Conservation (phyloP, 2,888 invertebrate genomes). For the Campoplex capitator region DNA sequence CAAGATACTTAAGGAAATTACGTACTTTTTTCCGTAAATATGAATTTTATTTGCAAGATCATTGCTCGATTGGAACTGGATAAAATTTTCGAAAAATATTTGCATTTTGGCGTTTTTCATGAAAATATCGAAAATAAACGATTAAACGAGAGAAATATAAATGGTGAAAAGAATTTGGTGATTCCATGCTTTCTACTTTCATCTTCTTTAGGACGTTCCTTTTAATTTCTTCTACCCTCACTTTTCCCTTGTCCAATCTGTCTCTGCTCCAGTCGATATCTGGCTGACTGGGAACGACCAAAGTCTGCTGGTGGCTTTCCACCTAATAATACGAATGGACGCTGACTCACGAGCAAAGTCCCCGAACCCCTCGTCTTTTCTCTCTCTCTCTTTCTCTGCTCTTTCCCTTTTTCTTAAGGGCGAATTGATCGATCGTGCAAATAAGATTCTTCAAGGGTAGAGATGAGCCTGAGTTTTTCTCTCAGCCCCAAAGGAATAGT, state of each 20-base stretch:
- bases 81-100: neutral
- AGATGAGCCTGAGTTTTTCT: slow-evolving; percentile 22
- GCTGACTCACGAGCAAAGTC: slow-evolving; percentile 74
- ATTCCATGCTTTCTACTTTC: neutral
- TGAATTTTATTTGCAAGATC: too few relatives aligned
- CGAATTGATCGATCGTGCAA: slow-evolving; percentile 74
- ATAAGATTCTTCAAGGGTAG: slow-evolving; percentile 64
- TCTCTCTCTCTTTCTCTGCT: neutral
- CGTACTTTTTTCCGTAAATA: too few relatives aligned
- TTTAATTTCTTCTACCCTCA: neutral
- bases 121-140: neutral
- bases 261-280: slow-evolving; percentile 58
- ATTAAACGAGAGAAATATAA: too few relatives aligned
- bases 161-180: neutral
- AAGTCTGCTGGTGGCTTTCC: slow-evolving; percentile 67
- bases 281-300: slow-evolving; percentile 48
- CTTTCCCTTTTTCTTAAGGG: slow-evolving; percentile 40
- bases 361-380: slow-evolving; percentile 26
- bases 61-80: too few relatives aligned
- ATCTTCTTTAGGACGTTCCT: neutral
- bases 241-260: slow-evolving; percentile 32
- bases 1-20: too few relatives aligned
- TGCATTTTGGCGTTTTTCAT: neutral
- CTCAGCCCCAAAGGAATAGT: slow-evolving; percentile 20
- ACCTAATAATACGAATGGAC: slow-evolving; percentile 76